phyloP scores from a whole-genome alignment of 2,888 invertebrate species.

The Heptascelio sp. region DNA sequence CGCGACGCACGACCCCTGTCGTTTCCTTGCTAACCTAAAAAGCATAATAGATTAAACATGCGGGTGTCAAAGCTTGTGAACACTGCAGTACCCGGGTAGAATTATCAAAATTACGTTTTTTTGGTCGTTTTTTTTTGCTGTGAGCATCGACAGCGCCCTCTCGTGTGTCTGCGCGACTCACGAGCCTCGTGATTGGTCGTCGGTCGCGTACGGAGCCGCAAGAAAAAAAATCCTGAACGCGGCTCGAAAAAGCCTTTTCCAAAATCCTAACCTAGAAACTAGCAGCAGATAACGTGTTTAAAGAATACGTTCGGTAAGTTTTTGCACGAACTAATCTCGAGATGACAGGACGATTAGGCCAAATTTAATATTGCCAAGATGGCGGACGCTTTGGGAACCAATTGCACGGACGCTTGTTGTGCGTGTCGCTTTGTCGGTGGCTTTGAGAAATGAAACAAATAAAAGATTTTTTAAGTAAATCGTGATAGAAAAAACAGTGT shows the following conservation, averaged over 20 bases:
- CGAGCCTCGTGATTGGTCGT: conserved; percentile 80
- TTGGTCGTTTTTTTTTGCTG: conserved; percentile 50
- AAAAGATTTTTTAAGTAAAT: not conserved
- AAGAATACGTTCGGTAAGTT: not conserved
- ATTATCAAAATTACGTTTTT: no score
- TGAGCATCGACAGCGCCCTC: conserved; percentile 79
- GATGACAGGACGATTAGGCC: not conserved
- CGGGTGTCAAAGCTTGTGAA: no score
- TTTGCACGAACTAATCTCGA: not conserved
- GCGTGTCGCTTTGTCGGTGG: conserved; percentile 86
- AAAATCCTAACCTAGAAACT: conserved; percentile 42
- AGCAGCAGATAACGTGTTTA: not conserved
- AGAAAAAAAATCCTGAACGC: conserved; percentile 27
- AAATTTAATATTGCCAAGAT: conserved; percentile 84
- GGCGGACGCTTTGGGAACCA: conserved; percentile 90
- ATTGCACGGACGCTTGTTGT: conserved; percentile 89
- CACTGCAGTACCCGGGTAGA: no score
- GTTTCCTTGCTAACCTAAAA: no score
- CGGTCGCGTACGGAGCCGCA: conserved; percentile 55
- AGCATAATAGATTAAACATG: no score
- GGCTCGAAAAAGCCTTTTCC: conserved; percentile 29
- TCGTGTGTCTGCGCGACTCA: conserved; percentile 72
- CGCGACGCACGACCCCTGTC: no score
- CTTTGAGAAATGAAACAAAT: conserved; percentile 84
- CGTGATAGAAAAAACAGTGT: no score